A percentile compares a stretch with the other conserved stretches of the same genome.
Conservation (phyloP, 1,140 invertebrate species). For the Drosophila takahashii region DNA sequence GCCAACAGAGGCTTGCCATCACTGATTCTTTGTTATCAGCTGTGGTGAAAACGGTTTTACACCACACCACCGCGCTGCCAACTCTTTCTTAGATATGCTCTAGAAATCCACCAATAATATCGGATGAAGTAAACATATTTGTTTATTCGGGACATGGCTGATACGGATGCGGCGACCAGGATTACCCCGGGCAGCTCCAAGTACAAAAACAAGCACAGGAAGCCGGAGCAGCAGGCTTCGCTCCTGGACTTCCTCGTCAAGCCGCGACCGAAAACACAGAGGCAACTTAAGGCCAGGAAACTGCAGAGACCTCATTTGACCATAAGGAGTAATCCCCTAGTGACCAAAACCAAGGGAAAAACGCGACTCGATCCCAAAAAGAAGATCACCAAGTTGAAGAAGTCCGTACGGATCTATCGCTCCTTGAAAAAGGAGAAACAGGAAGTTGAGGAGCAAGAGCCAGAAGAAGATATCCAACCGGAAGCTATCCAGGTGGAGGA, state of each 20-base stretch:
- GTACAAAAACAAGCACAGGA: slow-evolving; percentile 64
- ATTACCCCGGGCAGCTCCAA: slow-evolving; percentile 60
- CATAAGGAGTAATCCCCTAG: slow-evolving; percentile 13
- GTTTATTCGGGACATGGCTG: slow-evolving; percentile 27
- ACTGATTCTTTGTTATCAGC: not conserved
- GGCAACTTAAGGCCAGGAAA: slow-evolving; percentile 22
- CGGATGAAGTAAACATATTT: slow-evolving; percentile 56
- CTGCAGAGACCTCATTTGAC: slow-evolving; percentile 14
- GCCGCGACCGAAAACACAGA: slow-evolving; percentile 26
- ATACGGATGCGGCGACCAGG: not conserved
- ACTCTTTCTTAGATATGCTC: slow-evolving; percentile 10
- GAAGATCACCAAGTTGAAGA: slow-evolving; percentile 55
- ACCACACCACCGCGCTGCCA: not conserved
- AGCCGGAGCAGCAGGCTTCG: slow-evolving; percentile 16
- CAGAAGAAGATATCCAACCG: not conserved
- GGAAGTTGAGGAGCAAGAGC: not conserved
- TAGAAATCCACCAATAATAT: slow-evolving; percentile 37
- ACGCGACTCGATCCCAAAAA: slow-evolving; percentile 50
- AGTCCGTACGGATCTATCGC: slow-evolving; percentile 49
- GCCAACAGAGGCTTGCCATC: not conserved
- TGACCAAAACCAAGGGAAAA: slow-evolving; percentile 60
- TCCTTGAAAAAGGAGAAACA: slow-evolving; percentile 15
- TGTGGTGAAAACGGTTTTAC: not conserved
- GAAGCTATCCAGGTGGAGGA: not conserved
- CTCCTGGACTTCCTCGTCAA: slow-evolving; percentile 62